These are phyloP conservation scores for Caenorhabditis brenneri DNA, from an alignment of 1,140 invertebrate species.

Conservation along the genomic window DNA sequence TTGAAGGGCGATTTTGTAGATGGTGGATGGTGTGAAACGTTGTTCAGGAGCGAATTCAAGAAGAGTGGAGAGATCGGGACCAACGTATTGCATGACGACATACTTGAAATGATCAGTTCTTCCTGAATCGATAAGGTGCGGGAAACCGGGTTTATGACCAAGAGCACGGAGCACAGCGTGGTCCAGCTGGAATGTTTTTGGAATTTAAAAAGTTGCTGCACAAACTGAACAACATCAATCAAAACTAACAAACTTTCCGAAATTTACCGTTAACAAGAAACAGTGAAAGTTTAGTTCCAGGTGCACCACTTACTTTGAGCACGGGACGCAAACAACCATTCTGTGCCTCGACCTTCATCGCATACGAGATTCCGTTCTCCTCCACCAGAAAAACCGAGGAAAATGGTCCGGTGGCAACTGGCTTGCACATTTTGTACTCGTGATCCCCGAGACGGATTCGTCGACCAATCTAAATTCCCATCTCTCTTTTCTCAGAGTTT, in stretches of 20 bases:
- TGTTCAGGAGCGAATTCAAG: slow-evolving; percentile 7
- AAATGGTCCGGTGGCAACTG: not conserved
- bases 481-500: not conserved
- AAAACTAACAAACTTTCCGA: not conserved
- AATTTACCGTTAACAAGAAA: not conserved
- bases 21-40: not conserved
- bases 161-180: not conserved
- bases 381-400: slow-evolving; percentile 10
- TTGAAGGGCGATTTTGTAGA: slow-evolving; percentile 31
- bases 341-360: slow-evolving; percentile 15
- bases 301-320: not conserved
- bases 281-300: too few relatives aligned
- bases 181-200: not conserved
- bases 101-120: slow-evolving; percentile 49
- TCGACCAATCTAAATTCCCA: not conserved
- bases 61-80: slow-evolving; percentile 46
- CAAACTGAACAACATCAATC: too few relatives aligned
- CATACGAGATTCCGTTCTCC: slow-evolving; percentile 14
- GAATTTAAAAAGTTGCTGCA: not conserved
- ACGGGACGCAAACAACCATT: not conserved
- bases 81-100: slow-evolving; percentile 49
- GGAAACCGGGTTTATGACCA: slow-evolving; percentile 32
- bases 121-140: slow-evolving; percentile 2
- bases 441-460: not conserved
- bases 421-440: not conserved